Evolutionary conservation across 2,888 invertebrate species (phyloP).

Genomic region (Sisyra nigra): DNA sequence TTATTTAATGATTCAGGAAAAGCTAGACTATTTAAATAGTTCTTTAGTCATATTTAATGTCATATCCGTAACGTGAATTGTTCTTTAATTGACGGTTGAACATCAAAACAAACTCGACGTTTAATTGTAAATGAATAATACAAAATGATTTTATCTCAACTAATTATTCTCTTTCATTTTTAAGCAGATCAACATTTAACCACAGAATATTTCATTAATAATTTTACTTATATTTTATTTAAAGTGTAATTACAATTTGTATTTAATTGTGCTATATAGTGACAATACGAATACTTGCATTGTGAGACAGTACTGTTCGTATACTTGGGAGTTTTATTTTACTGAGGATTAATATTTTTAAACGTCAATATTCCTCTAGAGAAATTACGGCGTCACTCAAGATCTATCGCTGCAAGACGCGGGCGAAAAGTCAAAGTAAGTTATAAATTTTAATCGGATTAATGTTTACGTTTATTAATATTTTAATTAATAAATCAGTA

Average conservation of each 20-base stretch:
- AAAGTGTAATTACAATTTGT: background rate
- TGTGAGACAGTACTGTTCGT: too few relatives aligned
- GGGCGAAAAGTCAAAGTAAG: conserved; percentile 69
- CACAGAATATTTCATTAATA: too few relatives aligned
- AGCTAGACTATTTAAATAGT: too few relatives aligned
- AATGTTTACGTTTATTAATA: background rate
- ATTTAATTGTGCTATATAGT: background rate
- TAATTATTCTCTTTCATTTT: background rate
- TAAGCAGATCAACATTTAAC: background rate
- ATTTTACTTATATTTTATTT: background rate
- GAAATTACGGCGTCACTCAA: conserved; percentile 70
- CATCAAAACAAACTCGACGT: too few relatives aligned
- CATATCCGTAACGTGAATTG: too few relatives aligned
- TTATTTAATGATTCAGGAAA: too few relatives aligned
- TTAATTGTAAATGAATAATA: too few relatives aligned
- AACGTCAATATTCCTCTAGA: conserved; percentile 41
- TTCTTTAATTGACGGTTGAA: too few relatives aligned
- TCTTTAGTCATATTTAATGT: too few relatives aligned
- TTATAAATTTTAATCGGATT: conserved; percentile 7
- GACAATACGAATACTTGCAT: too few relatives aligned
- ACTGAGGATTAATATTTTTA: background rate
- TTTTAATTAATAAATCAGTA: background rate
- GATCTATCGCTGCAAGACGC: conserved; percentile 69
- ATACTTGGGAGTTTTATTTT: background rate
- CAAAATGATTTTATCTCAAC: too few relatives aligned